A percentile compares a stretch with the other conserved stretches of the same genome.
These are phyloP conservation scores for Drosophila nannoptera DNA, from an alignment of 1,140 invertebrate genomes.

Conservation along the genomic window DNA sequence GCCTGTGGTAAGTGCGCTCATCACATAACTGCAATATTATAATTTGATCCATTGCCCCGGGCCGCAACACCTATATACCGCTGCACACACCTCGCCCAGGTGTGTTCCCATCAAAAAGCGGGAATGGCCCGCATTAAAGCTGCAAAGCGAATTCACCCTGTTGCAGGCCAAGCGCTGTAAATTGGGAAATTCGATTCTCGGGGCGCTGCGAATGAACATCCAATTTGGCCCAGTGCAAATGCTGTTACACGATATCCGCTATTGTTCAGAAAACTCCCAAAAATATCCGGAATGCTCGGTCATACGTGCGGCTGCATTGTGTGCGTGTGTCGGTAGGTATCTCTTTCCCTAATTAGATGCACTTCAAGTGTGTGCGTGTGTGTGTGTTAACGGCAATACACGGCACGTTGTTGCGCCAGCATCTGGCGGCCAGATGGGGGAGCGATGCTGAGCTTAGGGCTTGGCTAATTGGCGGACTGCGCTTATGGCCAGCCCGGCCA, in stretches of 20 bases:
- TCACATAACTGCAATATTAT: slow-evolving; percentile 3
- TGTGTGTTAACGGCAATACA: slow-evolving; percentile 6
- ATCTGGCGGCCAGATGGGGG: neutral
- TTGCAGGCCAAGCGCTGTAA: no score
- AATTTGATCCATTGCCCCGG: neutral
- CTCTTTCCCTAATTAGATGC: slow-evolving; percentile 36
- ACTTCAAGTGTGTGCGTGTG: slow-evolving; percentile 22
- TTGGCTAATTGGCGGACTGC: slow-evolving; percentile 32
- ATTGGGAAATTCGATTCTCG: neutral
- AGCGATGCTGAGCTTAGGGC: neutral
- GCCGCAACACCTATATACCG: neutral
- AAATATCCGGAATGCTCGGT: neutral
- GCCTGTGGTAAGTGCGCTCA: neutral
- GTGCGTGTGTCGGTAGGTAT: neutral
- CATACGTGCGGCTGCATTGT: no score
- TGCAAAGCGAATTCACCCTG: no score
- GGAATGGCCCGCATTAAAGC: no score
- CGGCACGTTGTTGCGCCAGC: neutral
- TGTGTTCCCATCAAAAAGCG: no score
- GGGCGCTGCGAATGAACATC: neutral
- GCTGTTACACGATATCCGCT: neutral
- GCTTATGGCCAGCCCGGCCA: slow-evolving; percentile 11
- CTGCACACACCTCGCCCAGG: neutral
- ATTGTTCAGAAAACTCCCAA: neutral
- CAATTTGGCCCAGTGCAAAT: neutral